phyloP scores from a whole-genome alignment of 2,888 invertebrate species.

The Drosophila helvetica region DNA sequence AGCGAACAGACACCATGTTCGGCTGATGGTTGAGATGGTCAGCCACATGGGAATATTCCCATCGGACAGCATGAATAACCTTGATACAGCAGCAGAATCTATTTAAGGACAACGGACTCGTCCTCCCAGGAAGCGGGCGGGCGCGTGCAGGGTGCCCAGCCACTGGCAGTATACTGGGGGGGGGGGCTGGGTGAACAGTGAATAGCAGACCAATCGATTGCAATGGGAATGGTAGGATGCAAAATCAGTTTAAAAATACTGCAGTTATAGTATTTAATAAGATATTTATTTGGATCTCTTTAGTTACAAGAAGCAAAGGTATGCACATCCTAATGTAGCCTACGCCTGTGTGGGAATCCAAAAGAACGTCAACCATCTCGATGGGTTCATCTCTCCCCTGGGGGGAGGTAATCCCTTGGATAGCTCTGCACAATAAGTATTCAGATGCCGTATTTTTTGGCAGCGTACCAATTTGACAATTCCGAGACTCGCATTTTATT shows the following conservation, averaged over 20 bases:
- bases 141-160: background rate
- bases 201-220: background rate
- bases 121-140: background rate
- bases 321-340: too few species aligned
- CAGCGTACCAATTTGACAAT: constrained; percentile 12
- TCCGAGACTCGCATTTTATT: constrained; percentile 18
- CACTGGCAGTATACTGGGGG: constrained; percentile 9
- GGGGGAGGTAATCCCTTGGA: constrained; percentile 1
- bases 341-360: too few species aligned
- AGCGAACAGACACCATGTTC: constrained; percentile 28
- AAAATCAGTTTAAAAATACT: too few species aligned
- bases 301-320: too few species aligned
- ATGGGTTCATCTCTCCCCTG: too few species aligned
- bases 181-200: too few species aligned
- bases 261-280: too few species aligned
- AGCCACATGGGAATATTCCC: constrained; percentile 23
- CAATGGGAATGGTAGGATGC: too few species aligned
- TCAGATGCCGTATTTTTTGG: constrained; percentile 27
- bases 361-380: too few species aligned
- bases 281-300: too few species aligned
- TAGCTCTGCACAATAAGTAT: constrained; percentile 27
- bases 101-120: constrained; percentile 47
- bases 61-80: constrained; percentile 59
- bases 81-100: constrained; percentile 56
- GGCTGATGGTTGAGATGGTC: constrained; percentile 20